Evolutionary conservation across 2,888 invertebrate genomes (phyloP), one percentile per base, ranked within the genome.

Genomic region (Emmelina monodactyla): DNA sequence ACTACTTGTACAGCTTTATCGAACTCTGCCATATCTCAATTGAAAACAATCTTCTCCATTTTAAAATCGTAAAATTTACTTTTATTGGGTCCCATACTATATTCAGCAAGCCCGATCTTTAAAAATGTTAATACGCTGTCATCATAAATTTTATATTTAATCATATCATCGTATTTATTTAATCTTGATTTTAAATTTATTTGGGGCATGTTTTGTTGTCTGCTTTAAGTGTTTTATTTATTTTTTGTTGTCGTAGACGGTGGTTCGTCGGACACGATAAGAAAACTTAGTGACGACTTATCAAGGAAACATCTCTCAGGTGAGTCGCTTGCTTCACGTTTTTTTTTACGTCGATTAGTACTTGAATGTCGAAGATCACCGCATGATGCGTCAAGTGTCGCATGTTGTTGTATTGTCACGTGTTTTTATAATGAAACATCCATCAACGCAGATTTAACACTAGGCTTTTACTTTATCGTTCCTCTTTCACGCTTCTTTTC

Each of bases 221-320:
- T 62, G 78, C 78, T 76, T 76, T 73, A 78, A 52, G 61, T 76
- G 76, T 72, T 47, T 63, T 62, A n/a, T n/a, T n/a, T n/a, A n/a
- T 61, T 69, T 72, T 69, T 71, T 71, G 66, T 78, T 76, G 66
- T 70, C 75, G 47, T 78, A 82, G 81, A 82, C 78, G 71, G 75
- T 69, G 72, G 80, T 46, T 64, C 75, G 22, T 59, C 76, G 55
- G 80, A 80, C 53, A 62, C 75, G 44, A 58, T 68, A 49, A 68
- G 81, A 62, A 81, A 78, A 53, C 62, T 71, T 47, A 81, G 80
- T 53, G 79, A 80, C 66, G 81, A 82, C 51, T 72, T 68, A 44
- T 80, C 80, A 42, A 69, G 81, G 67, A 82, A 80, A 68, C 78
- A 78, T 59, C 64, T 82, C 51, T 79, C 81, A 65, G 81, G 81